Evolutionary conservation across 2,797 vertebrate genomes (phyloP).

Genomic region (Mormyrus hasselquistii): DNA sequence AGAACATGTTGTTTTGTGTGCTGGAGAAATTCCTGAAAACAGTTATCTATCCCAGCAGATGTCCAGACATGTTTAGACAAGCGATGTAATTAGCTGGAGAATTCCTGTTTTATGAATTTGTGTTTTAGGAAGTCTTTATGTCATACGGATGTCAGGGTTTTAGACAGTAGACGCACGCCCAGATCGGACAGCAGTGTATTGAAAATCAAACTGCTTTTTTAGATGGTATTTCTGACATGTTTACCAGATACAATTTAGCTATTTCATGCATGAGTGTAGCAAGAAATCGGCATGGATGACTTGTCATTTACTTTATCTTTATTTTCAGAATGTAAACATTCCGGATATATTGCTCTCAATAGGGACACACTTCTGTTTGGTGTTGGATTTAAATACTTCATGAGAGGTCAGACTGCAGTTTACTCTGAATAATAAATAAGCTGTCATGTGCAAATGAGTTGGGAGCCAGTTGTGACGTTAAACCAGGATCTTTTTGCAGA

Average conservation of each 20-base stretch:
- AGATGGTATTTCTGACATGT: background rate
- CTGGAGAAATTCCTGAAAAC: conserved; percentile 12
- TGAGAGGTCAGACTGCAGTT: conserved; percentile 51
- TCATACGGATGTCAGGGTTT: background rate
- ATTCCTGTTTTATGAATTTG: background rate
- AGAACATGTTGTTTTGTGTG: conserved; percentile 6
- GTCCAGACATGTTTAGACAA: conserved; percentile 10
- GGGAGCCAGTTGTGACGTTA: conserved; percentile 49
- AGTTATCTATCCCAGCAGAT: conserved; percentile 11
- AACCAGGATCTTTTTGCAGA: conserved; percentile 34
- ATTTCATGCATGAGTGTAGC: background rate
- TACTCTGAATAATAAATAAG: conserved; percentile 51
- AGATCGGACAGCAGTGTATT: background rate
- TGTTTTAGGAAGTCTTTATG: background rate
- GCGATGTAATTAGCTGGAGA: background rate
- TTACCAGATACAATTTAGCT: background rate
- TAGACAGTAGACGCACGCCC: background rate
- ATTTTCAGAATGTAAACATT: background rate
- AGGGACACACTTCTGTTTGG: conserved; percentile 9
- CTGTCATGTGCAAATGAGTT: conserved; percentile 35
- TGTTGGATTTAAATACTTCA: conserved; percentile 30
- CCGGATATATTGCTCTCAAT: conserved; percentile 4
- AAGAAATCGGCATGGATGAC: background rate
- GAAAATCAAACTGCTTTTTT: background rate
- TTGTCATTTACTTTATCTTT: background rate